Conservation (phyloP, 2,888 invertebrate genomes). For the Macaria notata region DNA sequence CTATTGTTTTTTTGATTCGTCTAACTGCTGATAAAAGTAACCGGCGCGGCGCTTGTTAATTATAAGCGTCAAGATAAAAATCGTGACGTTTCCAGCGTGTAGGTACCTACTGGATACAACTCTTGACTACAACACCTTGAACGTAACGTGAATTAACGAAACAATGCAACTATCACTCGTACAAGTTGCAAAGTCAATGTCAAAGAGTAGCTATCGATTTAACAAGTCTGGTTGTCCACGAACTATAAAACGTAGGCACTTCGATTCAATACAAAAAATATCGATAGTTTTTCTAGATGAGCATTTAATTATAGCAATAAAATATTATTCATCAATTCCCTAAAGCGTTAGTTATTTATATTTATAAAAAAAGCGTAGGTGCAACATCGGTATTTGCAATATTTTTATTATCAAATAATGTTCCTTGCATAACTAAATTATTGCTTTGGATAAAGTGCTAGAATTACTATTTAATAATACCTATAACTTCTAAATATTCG, state of each 20-base stretch:
- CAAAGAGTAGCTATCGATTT: conserved; percentile 20
- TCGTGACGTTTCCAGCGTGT: background rate
- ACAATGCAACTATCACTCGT: conserved; percentile 17
- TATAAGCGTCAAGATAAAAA: background rate
- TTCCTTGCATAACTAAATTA: too few species aligned
- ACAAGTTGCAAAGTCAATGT: conserved; percentile 16
- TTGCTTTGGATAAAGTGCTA: too few species aligned
- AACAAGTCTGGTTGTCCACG: conserved; percentile 20
- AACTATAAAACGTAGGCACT: background rate
- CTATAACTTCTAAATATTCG: too few species aligned
- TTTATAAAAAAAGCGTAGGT: too few species aligned
- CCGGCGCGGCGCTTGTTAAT: background rate
- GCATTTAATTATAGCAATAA: too few species aligned
- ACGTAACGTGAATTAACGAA: conserved; percentile 8
- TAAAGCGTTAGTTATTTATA: too few species aligned
- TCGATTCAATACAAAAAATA: too few species aligned
- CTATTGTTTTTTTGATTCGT: conserved; percentile 16
- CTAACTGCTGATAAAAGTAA: conserved; percentile 1
- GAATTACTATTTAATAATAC: too few species aligned
- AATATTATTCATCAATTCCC: too few species aligned
- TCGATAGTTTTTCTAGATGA: too few species aligned
- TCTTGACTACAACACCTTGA: background rate
- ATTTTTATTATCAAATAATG: too few species aligned
- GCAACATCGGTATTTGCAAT: too few species aligned
- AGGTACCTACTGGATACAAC: background rate